Conservation (phyloP, 2,797 vertebrate genomes). For the Chelmon rostratus region DNA sequence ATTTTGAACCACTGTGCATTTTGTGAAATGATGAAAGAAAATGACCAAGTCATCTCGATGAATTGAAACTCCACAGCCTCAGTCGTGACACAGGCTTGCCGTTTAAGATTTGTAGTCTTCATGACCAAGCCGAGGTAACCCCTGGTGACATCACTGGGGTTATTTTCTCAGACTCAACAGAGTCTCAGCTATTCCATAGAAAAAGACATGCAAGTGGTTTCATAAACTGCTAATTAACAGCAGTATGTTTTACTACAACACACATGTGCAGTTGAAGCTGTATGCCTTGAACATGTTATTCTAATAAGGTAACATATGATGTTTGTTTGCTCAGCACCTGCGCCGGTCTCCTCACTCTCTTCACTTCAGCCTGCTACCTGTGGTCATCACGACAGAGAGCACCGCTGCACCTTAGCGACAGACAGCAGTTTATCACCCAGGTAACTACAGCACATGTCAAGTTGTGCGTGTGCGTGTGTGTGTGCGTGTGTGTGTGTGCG, state of each 20-base stretch:
- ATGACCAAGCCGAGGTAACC: neutral
- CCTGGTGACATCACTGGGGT: too few species aligned
- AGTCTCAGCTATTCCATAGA: neutral
- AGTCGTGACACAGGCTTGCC: neutral
- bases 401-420: conserved; percentile 74
- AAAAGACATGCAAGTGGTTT: neutral
- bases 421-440: conserved; percentile 87
- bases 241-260: neutral
- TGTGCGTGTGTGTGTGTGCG: neutral
- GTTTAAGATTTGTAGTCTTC: neutral
- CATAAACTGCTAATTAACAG: neutral
- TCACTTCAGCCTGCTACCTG: conserved; percentile 86
- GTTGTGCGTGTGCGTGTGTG: neutral
- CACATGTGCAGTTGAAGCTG: neutral
- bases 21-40: neutral
- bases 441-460: conserved; percentile 74
- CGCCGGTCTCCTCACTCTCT: conserved; percentile 87
- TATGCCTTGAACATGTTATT: neutral
- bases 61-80: neutral
- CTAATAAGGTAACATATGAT: neutral
- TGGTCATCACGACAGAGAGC: conserved; percentile 80
- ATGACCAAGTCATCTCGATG: neutral
- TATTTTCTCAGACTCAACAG: neutral
- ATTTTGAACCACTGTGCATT: neutral
- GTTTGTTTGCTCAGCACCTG: conserved; percentile 81